phyloP scores from a whole-genome alignment of 2,113 vertebrate species.

The Chamaea fasciata region DNA sequence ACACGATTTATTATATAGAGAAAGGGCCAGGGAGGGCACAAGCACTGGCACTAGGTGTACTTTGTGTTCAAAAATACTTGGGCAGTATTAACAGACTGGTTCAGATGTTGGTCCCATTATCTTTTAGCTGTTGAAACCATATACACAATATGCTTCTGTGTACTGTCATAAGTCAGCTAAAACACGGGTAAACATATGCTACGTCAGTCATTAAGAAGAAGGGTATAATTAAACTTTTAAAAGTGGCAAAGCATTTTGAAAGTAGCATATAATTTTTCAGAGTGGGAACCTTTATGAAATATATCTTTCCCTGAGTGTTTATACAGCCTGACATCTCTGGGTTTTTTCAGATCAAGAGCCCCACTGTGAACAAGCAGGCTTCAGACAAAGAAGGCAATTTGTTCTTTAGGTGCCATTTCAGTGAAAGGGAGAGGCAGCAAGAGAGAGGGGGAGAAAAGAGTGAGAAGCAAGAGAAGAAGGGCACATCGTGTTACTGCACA shows the following conservation, averaged over 20 bases:
- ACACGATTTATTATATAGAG: neutral
- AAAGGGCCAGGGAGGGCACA: neutral
- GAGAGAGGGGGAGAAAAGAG: neutral
- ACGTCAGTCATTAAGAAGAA: slow-evolving; percentile 70
- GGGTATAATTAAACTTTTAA: slow-evolving; percentile 76
- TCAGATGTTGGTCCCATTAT: slow-evolving; percentile 25
- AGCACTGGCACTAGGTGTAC: neutral
- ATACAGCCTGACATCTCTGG: slow-evolving; percentile 69
- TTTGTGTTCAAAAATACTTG: slow-evolving; percentile 20
- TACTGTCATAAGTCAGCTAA: slow-evolving; percentile 70
- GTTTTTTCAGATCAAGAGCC: slow-evolving; percentile 71
- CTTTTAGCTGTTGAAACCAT: slow-evolving; percentile 53
- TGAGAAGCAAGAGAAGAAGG: neutral
- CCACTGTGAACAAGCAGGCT: slow-evolving; percentile 66
- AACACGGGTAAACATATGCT: slow-evolving; percentile 73
- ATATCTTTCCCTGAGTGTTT: slow-evolving; percentile 68
- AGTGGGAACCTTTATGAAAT: slow-evolving; percentile 64
- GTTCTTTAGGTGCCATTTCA: slow-evolving; percentile 62
- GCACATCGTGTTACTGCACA: neutral
- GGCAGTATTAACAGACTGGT: neutral
- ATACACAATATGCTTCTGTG: slow-evolving; percentile 22
- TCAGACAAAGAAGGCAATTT: slow-evolving; percentile 74
- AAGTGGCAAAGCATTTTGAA: slow-evolving; percentile 73
- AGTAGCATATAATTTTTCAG: slow-evolving; percentile 71
- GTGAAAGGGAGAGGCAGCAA: neutral